A percentile compares a stretch with the other conserved stretches of the same genome.
Evolutionary conservation across 2,888 invertebrate genomes (phyloP).

Genomic region (Apamea anceps): DNA sequence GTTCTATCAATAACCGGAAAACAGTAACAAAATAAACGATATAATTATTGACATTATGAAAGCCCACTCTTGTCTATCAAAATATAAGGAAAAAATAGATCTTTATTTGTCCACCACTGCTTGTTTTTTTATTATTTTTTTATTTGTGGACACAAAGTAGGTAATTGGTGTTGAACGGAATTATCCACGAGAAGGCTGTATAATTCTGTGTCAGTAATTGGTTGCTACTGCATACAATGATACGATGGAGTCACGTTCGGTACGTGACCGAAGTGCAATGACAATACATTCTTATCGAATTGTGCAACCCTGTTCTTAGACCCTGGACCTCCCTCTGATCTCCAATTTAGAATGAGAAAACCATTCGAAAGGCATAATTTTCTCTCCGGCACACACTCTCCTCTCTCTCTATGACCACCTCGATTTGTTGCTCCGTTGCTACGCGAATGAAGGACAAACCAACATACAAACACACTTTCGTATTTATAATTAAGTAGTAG

Average conservation of each 20-base stretch:
- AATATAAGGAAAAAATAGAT: background rate
- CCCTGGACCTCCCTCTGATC: background rate
- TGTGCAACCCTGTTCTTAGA: slow-evolving; percentile 26
- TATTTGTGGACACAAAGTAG: background rate
- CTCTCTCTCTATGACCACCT: background rate
- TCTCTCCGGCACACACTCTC: background rate
- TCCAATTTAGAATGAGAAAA: background rate
- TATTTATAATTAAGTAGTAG: background rate
- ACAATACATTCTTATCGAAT: slow-evolving; percentile 59
- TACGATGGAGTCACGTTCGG: slow-evolving; percentile 71
- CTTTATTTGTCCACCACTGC: background rate
- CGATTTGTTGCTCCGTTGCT: background rate
- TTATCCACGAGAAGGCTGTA: slow-evolving; percentile 8
- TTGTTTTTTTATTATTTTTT: background rate
- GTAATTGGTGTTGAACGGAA: background rate
- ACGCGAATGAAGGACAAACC: background rate
- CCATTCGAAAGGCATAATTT: background rate
- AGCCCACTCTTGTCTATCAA: background rate
- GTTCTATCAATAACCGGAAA: background rate
- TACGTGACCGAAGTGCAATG: slow-evolving; percentile 69
- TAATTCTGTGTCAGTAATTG: slow-evolving; percentile 32
- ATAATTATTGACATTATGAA: background rate
- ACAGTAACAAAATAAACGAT: background rate
- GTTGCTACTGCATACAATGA: slow-evolving; percentile 23
- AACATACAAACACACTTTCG: background rate